Base-by-base conservation (phyloP, 2,113 vertebrate species). In the Chitala chitala region DNA sequence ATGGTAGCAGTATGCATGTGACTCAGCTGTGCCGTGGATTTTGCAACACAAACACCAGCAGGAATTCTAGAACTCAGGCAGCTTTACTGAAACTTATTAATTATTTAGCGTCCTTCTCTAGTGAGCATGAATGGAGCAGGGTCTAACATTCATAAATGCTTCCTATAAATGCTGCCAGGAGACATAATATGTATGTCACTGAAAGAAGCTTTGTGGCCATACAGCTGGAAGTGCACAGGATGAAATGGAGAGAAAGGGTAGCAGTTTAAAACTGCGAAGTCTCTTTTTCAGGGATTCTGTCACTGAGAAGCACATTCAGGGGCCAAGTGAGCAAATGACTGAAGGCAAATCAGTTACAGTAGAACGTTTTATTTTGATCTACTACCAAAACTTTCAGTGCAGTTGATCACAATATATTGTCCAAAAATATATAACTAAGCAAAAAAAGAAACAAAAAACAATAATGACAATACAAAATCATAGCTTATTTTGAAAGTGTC, bases 71-170 rank as follows among this genome's bases (percentile, higher is more conserved):
- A 10, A 29, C 24, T 68, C 13, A 68, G 40, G 22, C 38, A 68
- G 64, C 64, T 68, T 68, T 48, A 68, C 17, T 26, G 40, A 68
- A 24, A 10, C 22, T 68, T 38, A 66, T 31, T 24, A 66, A 66
- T 44, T 44, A 66, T n/a, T 9, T 66, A 22, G 15, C 33, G n/a
- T 48, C 9, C 46, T 48, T 48, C 5, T n/a, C 5, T 42, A 68
- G 64, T 29, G 20, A 26, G 40, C 26, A 46, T 68, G 22, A 68
- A 68, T 24, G 40, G 46, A 26, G 44, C 40, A 46, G 22, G 9
- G 40, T 22, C 15, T 46, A n/a, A 66, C 17, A 44, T 66, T 66
- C 64, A 44, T 44, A 66, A 44, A 66, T 12, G 22, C 64, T 13
- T 66, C 40, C n/a, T 40, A 44, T 36, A 63, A 63, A 63, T 63